Evolutionary conservation across 2,888 invertebrate genomes (phyloP), one percentile per base, ranked within the genome.

Genomic region (Schizaphis graminum): DNA sequence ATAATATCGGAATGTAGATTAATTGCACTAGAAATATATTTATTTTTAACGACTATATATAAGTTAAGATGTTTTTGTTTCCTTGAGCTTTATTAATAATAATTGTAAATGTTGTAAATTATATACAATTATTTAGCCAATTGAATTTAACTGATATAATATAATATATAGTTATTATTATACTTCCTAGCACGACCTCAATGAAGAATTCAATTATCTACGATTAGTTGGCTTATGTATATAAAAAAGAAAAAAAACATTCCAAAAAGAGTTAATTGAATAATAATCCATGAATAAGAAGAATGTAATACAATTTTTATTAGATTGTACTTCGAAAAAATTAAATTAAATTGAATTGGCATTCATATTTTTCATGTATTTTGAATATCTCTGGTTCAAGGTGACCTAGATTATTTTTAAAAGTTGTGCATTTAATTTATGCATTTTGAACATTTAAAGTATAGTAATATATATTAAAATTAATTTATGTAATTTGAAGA

Each of bases 131-230:
- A 91, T 56, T 53, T 77, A 44, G 35, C 35, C 91, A n/a, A 56
- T 85, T 44, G 57, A 85, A 91, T 91, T 91, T 86, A 85, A 57
- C 44, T 57, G 57, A 57, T 47, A 35, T 61, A 56, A 41, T 26
- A 41, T 41, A 41, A 84, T 91, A n/a, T 53, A 56, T 89, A n/a
- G 13, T n/a, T 87, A 49, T n/a, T n/a, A 49, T 87, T 88, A 88
- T 89, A 41, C 56, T 91, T 91, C 91, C 56, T 85, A 85, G 85
- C 57, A 67, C 67, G 85, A 57, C 91, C 91, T 91, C 57, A 91
- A 91, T n/a, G 24, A 56, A 85, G n/a, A 91, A 85, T 91, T 85
- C 28, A 44, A 56, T 91, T 91, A 91, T 91, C 84, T 85, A 85
- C 4, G 67, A 90, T 90, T n/a, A 89, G 89, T 89, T 26, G 13